phyloP scores from a whole-genome alignment of 2,888 invertebrate genomes.

The Drosophila macrothrix region DNA sequence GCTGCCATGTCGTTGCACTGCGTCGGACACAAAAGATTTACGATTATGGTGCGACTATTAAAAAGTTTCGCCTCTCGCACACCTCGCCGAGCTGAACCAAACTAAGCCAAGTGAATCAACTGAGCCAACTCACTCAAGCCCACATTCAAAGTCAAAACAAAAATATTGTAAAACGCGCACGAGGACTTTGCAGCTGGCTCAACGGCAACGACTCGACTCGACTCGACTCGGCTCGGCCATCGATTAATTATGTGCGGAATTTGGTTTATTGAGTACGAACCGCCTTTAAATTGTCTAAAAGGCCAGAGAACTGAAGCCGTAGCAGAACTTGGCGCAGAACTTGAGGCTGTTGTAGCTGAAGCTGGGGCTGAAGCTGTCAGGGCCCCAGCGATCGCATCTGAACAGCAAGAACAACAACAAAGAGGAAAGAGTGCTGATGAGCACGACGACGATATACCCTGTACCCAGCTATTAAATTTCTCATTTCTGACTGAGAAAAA shows the following conservation, averaged over 20 bases:
- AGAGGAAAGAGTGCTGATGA: neutral
- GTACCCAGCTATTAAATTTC: rapidly evolving
- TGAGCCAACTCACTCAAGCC: constrained; percentile 62
- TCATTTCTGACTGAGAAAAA: neutral
- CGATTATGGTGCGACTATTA: constrained; percentile 84
- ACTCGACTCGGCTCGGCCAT: constrained; percentile 62
- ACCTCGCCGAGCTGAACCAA: constrained; percentile 54
- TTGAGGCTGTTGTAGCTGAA: constrained; percentile 63
- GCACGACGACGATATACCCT: neutral
- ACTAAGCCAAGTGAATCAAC: constrained; percentile 29
- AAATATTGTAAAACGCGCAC: constrained; percentile 69
- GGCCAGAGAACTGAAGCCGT: constrained; percentile 66
- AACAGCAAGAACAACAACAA: constrained; percentile 6
- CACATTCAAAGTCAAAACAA: constrained; percentile 79
- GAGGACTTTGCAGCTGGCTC: constrained; percentile 50
- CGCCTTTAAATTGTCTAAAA: constrained; percentile 83
- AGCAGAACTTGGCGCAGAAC: neutral
- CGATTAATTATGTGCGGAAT: constrained; percentile 84
- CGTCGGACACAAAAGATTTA: constrained; percentile 83
- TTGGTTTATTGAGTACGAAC: constrained; percentile 82
- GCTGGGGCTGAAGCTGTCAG: constrained; percentile 71
- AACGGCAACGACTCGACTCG: constrained; percentile 32
- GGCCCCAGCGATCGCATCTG: constrained; percentile 46
- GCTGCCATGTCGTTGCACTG: constrained; percentile 77
- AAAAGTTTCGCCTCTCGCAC: constrained; percentile 81